A percentile compares a stretch with the other conserved stretches of the same genome.
These are phyloP conservation scores for Axinella damicornis DNA, from an alignment of 37 sponge, comb jelly and placozoan species.

Conservation along the genomic window DNA sequence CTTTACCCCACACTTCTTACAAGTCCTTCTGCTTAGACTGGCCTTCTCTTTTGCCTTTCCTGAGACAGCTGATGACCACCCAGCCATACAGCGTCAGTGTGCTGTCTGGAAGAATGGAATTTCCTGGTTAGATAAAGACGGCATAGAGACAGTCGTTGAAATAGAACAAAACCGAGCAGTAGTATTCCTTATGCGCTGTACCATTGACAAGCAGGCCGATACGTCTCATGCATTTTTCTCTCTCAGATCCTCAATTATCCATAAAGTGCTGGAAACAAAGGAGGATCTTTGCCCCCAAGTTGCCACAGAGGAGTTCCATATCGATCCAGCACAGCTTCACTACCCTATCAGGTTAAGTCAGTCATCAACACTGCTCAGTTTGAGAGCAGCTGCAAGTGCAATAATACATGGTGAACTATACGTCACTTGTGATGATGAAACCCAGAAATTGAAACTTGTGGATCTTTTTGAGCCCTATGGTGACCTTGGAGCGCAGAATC, in stretches of 20 bases:
- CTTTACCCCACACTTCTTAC: constrained; percentile 21
- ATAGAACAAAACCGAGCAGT: neutral
- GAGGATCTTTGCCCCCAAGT: neutral
- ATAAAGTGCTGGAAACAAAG: neutral
- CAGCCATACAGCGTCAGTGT: neutral
- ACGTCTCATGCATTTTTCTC: neutral
- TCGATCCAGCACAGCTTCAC: neutral
- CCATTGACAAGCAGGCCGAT: neutral
- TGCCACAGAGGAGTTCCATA: neutral
- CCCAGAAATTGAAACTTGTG: too few relatives aligned
- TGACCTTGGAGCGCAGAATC: too few relatives aligned
- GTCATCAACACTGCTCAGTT: too few relatives aligned
- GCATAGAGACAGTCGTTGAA: constrained; percentile 28
- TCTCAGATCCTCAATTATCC: neutral
- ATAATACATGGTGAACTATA: too few relatives aligned
- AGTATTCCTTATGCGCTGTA: constrained; percentile 13
- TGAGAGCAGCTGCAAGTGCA: too few relatives aligned
- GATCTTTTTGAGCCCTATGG: too few relatives aligned
- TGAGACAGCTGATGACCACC: neutral
- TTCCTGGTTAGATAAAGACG: constrained; percentile 4
- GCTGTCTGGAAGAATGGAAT: constrained; percentile 30
- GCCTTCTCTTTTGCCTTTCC: constrained; percentile 7
- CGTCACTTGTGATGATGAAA: too few relatives aligned
- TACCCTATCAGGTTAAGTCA: too few relatives aligned
- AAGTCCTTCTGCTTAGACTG: neutral